Percentiles rank a stretch among this genome's conserved stretches.
Conservation (phyloP, 2,113 vertebrate genomes). For the Epinephelus moara region DNA sequence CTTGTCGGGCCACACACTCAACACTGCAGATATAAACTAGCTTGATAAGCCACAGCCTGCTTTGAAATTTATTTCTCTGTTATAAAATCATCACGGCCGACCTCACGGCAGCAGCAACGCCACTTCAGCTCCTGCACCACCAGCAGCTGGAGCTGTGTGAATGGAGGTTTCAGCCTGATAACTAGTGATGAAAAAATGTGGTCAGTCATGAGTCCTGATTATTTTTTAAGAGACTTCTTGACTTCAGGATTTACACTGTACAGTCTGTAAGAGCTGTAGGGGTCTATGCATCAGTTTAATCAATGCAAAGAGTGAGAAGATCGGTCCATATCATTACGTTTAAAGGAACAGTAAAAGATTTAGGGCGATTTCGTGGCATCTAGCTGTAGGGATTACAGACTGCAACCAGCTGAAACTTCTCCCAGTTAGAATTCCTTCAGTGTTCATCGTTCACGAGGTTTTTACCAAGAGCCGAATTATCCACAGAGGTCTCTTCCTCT, state of each 20-base stretch:
- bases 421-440: no score
- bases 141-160: background rate
- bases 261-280: no score
- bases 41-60: constrained; percentile 6
- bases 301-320: no score
- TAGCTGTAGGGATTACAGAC: no score
- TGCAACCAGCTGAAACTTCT: no score
- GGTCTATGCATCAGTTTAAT: no score
- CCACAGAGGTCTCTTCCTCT: no score
- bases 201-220: background rate
- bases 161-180: background rate
- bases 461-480: no score
- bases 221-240: background rate
- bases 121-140: constrained; percentile 12
- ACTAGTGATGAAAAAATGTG: background rate
- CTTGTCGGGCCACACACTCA: constrained; percentile 52
- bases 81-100: constrained; percentile 39
- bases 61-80: constrained; percentile 22
- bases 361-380: no score
- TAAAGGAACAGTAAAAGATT: no score
- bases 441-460: no score
- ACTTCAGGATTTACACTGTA: background rate
- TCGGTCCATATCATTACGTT: no score
- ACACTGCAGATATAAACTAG: constrained; percentile 17
- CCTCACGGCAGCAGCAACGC: background rate